Base-by-base conservation (phyloP, 2,888 invertebrate species). In the Labia minor region DNA sequence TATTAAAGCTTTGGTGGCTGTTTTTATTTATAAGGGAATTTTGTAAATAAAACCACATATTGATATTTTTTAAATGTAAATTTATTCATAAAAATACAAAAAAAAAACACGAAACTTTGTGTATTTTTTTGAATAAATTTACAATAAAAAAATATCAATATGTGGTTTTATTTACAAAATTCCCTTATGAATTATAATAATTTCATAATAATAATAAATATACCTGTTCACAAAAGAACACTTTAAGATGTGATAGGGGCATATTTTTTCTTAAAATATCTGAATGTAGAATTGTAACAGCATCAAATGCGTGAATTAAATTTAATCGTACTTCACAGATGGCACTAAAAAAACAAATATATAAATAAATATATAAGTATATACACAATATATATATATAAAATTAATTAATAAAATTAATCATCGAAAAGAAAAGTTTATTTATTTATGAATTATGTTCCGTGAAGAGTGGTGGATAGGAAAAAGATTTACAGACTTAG, bases 231-330 rank as follows among this genome's bases (percentile, higher is more conserved):
- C 89, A 89, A 78, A 89, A 90, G 71, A 89, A 82, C 67, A 86
- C 86, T 74, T 87, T 84, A 65, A 89, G 80, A 76, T 88, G 87
- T 19, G 86, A 84, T 19, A 90, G 78, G 18, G 89, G 89, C 87
- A 90, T 87, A 67, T 83, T 81, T 62, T 82, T 82, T 71, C 83
- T 82, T 65, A 90, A 77, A 71, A 90, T 85, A 69, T 83, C 80
- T 63, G 80, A 76, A 68, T 87, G 82, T 70, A 89, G 77, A 68
- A 81, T 78, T 70, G 81, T 79, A 18, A 87, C 83, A 64, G 86
- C 87, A 72, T 84, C 83, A 71, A 85, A 85, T 26, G 88, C 87
- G 76, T 89, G 88, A 70, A 89, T 83, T 49, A 86, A 77, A 69
- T 81, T 84, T 63, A 87, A 73, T 62, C 85, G 81, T 11, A 86